Evolutionary conservation across 2,888 invertebrate genomes (phyloP).

Genomic region (Caenorhabditis sp.): DNA sequence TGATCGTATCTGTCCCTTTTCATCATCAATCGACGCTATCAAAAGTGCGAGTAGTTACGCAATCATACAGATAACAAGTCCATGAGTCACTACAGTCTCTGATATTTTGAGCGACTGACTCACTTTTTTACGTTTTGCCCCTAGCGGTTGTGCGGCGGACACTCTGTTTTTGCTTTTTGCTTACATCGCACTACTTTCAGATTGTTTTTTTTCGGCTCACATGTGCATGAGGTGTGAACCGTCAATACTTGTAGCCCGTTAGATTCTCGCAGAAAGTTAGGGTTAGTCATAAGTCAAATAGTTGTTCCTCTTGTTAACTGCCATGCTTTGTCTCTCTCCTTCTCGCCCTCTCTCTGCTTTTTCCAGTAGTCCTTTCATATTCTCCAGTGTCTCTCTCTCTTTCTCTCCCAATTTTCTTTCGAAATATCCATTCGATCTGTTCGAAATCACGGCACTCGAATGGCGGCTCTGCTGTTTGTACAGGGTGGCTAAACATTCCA

Average conservation of each 20-base stretch:
- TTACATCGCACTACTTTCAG: neutral
- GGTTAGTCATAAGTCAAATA: constrained; percentile 41
- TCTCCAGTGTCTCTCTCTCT: neutral
- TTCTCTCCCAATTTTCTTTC: constrained; percentile 28
- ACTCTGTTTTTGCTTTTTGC: constrained; percentile 9
- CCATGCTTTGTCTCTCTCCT: constrained; percentile 9
- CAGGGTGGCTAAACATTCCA: constrained; percentile 48
- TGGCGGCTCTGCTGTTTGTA: constrained; percentile 42
- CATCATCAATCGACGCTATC: neutral
- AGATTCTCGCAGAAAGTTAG: constrained; percentile 22
- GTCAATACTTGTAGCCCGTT: constrained; percentile 24
- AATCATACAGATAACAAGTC: constrained; percentile 27
- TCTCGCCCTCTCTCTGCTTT: constrained; percentile 5
- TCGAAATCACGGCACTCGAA: constrained; percentile 33
- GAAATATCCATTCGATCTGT: constrained; percentile 42
- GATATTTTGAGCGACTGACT: constrained; percentile 7
- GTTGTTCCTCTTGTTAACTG: neutral
- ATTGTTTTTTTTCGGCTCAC: too few relatives aligned
- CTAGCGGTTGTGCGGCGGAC: neutral
- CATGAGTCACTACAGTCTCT: constrained; percentile 15
- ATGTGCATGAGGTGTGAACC: constrained; percentile 15
- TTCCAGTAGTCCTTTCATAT: constrained; percentile 19
- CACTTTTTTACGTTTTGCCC: neutral
- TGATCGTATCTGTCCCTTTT: neutral
- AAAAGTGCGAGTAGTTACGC: constrained; percentile 10